Evolutionary conservation across 2,888 invertebrate genomes (phyloP), one percentile per base, ranked within the genome.

Genomic region (Dromius quadrimaculatus): DNA sequence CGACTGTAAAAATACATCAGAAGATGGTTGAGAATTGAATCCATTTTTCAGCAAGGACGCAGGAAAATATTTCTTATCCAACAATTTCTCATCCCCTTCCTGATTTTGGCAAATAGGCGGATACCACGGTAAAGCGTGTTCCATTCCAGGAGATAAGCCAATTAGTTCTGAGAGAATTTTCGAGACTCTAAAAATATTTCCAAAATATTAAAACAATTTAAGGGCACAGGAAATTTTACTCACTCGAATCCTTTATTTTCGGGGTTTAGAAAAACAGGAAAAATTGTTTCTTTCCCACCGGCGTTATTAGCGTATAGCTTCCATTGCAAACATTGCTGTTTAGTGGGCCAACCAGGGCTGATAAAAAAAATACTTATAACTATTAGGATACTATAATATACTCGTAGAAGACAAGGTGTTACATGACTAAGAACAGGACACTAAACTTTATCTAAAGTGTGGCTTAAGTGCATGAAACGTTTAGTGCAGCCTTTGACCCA

Each of bases 161-260:
- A 92, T 87, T 62, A 86, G 86, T 28, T 87, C 87, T 1, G 87
- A 87, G 68, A 92, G 80, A 69, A 90, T 81, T 13, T 81, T 78
- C 59, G 79, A 81, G 63, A 87, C 76, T 73, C 87, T 87, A 80
- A 71, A 79, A 79, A n/a, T n/a, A n/a, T n/a, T n/a, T n/a, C n/a
- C n/a, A n/a, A n/a, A n/a, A n/a, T n/a, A 54, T 72, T n/a, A n/a
- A n/a, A n/a, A n/a, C n/a, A n/a, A n/a, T n/a, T n/a, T n/a, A n/a
- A n/a, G n/a, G n/a, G n/a, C n/a, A n/a, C n/a, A n/a, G n/a, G 2
- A 50, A 23, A 28, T 50, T 68, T n/a, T 74, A 82, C 85, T 84
- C 83, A 92, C 91, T 87, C 86, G 79, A 89, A 89, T 68, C 92
- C 93, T 79, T 92, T 92, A 80, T 92, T 91, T 80, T 92, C 91